These are phyloP conservation scores for Ophioderma brevispina DNA, from an alignment of 35 echinoderm and acorn worm genomes.

Conservation along the genomic window DNA sequence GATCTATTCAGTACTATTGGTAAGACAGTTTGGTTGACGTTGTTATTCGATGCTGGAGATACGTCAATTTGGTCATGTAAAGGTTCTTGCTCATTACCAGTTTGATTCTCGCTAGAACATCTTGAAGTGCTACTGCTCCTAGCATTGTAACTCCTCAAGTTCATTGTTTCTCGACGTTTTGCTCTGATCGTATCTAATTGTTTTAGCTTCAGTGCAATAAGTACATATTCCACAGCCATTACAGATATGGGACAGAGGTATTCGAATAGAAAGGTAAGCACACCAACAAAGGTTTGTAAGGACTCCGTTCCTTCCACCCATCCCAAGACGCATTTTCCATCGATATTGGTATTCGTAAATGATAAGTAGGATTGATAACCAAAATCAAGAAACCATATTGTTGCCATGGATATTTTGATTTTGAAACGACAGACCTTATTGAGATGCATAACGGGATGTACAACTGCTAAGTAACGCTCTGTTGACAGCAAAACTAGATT, in stretches of 20 bases:
- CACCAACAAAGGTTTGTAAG: slow-evolving; percentile 21
- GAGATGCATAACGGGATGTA: slow-evolving; percentile 46
- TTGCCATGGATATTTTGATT: slow-evolving; percentile 13
- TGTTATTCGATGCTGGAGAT: not conserved
- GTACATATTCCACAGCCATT: slow-evolving; percentile 1
- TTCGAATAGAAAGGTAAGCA: slow-evolving; percentile 10
- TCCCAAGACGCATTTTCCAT: not conserved
- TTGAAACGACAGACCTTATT: slow-evolving; percentile 41
- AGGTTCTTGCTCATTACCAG: no score
- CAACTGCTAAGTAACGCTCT: slow-evolving; percentile 66
- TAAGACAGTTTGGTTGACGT: not conserved
- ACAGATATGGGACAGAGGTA: slow-evolving; percentile 12
- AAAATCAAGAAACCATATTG: slow-evolving; percentile 35
- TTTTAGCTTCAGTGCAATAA: not conserved
- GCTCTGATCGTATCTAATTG: not conserved
- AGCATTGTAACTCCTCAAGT: not conserved
- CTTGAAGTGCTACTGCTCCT: not conserved
- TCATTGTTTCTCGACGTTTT: not conserved
- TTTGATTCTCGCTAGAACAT: not conserved
- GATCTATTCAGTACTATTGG: not conserved
- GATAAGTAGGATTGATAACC: slow-evolving; percentile 13
- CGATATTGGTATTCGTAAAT: not conserved
- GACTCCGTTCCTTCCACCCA: not conserved
- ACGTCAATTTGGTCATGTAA: no score
- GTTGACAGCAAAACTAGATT: slow-evolving; percentile 65